These are phyloP conservation scores for Thecocarcelia acutangulata DNA, from an alignment of 2,888 invertebrate species.

Conservation along the genomic window DNA sequence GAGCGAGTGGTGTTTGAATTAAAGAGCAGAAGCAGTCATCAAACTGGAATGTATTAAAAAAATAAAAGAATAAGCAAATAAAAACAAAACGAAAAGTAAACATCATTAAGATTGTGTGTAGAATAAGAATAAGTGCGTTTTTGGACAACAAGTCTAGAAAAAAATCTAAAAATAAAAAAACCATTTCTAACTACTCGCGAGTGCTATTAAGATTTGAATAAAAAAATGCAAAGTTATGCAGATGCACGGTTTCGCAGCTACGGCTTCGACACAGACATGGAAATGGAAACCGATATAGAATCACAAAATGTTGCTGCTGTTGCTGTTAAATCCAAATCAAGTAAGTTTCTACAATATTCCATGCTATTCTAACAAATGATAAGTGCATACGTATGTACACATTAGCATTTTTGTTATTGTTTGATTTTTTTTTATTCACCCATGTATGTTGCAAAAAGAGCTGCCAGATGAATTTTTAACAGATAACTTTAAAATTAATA, in stretches of 20 bases:
- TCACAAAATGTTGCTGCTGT: conserved; percentile 54
- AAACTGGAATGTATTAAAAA: conserved; percentile 17
- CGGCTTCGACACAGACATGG: conserved; percentile 81
- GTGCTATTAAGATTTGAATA: neutral
- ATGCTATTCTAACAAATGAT: neutral
- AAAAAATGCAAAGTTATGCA: conserved; percentile 78
- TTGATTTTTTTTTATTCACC: neutral
- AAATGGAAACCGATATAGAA: conserved; percentile 79
- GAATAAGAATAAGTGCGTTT: conserved; percentile 1
- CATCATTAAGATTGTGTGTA: neutral
- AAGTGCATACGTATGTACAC: too few species aligned
- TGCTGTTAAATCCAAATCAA: conserved; percentile 75
- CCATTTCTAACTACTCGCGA: neutral
- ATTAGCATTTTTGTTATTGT: neutral
- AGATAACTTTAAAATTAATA: neutral
- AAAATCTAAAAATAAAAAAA: neutral
- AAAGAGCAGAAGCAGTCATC: neutral
- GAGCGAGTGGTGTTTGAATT: neutral
- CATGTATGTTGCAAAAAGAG: neutral
- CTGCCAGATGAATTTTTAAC: conserved; percentile 39
- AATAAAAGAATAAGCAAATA: conserved; percentile 4
- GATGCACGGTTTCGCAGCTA: conserved; percentile 80
- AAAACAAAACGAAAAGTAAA: conserved; percentile 6
- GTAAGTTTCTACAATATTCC: conserved; percentile 62
- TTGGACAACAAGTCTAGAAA: neutral